phyloP scores from a whole-genome alignment of 2,888 invertebrate genomes.

The Eretmocerus hayati region DNA sequence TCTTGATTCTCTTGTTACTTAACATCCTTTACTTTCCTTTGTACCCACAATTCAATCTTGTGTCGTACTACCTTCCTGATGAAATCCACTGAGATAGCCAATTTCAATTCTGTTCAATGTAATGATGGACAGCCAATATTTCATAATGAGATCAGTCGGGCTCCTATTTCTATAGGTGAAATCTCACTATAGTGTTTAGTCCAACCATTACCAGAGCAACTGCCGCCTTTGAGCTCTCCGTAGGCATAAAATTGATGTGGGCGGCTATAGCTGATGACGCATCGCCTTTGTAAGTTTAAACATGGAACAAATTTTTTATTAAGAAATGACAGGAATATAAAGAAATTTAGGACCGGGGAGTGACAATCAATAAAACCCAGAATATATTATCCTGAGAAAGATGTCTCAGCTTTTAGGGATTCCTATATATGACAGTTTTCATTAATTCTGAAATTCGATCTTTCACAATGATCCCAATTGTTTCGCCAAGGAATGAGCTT shows the following conservation, averaged over 20 bases:
- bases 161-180: slow-evolving; percentile 21
- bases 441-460: too few species aligned
- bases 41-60: slow-evolving; percentile 8
- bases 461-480: too few species aligned
- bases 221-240: slow-evolving; percentile 24
- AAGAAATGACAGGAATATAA: slow-evolving; percentile 14
- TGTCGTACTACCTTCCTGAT: not conserved
- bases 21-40: slow-evolving; percentile 15
- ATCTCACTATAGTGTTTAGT: slow-evolving; percentile 20
- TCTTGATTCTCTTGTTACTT: slow-evolving; percentile 14
- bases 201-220: slow-evolving; percentile 27
- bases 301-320: slow-evolving; percentile 21
- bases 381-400: too few species aligned
- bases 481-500: too few species aligned
- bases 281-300: slow-evolving; percentile 31
- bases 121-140: slow-evolving; percentile 13
- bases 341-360: too few species aligned
- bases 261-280: slow-evolving; percentile 29
- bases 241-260: slow-evolving; percentile 27
- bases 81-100: slow-evolving; percentile 6
- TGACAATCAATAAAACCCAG: too few species aligned
- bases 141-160: slow-evolving; percentile 17
- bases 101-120: slow-evolving; percentile 9
- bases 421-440: too few species aligned
- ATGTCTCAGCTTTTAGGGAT: too few species aligned